Conservation (phyloP, 2,113 vertebrate genomes). For the Petrocephalus microphthalmus region DNA sequence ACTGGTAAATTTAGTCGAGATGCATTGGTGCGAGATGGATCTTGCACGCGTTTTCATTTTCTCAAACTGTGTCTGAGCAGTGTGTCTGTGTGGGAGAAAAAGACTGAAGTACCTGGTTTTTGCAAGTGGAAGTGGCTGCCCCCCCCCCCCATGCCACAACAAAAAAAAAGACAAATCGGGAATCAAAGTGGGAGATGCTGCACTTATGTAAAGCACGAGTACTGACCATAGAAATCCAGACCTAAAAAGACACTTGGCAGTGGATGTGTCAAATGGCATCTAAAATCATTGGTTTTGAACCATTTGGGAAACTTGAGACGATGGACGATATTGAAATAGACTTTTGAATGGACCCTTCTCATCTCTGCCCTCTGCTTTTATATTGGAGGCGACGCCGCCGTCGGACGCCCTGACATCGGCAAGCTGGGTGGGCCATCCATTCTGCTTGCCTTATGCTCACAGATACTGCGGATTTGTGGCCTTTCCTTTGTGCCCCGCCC, state of each 20-base stretch:
- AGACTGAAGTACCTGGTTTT: slow-evolving; percentile 6
- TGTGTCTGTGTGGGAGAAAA: slow-evolving; percentile 32
- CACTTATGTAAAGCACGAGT: neutral
- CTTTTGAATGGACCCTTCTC: slow-evolving; percentile 8
- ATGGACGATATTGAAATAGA: slow-evolving; percentile 16
- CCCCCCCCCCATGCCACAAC: neutral
- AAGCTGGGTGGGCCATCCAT: neutral
- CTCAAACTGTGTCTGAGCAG: slow-evolving; percentile 48
- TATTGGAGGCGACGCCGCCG: neutral
- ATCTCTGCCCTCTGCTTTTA: neutral
- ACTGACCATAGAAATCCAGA: neutral
- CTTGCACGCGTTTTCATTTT: slow-evolving; percentile 61
- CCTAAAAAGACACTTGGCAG: neutral
- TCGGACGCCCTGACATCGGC: neutral
- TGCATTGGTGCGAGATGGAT: slow-evolving; percentile 41
- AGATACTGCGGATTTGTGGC: neutral
- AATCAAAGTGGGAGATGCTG: neutral
- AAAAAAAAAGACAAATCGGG: neutral
- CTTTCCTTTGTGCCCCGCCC: neutral
- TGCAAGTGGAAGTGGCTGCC: neutral
- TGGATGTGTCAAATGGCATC: neutral
- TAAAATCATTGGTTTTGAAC: neutral
- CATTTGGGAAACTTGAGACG: neutral
- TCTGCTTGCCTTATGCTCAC: neutral
- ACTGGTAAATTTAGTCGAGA: slow-evolving; percentile 24